Evolutionary conservation across 2,113 vertebrate species (phyloP).

Genomic region (Capreolus pygargus): DNA sequence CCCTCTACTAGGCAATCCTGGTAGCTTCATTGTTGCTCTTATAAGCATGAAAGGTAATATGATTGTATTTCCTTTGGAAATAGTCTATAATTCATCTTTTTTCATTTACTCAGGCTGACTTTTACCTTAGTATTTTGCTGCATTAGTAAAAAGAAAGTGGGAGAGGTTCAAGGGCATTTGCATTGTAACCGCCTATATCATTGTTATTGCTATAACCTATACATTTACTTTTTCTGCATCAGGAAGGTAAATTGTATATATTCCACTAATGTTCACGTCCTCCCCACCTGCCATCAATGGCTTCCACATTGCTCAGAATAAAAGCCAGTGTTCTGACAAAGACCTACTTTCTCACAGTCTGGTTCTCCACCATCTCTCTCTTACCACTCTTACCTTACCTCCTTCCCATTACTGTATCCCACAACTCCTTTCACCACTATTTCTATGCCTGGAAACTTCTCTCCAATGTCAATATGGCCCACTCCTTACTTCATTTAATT

Average conservation of each 20-base stretch:
- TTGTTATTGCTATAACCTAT: background rate
- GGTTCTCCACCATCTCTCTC: background rate
- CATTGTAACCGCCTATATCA: background rate
- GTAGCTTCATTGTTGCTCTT: background rate
- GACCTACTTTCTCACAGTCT: background rate
- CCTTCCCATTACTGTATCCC: background rate
- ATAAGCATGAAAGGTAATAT: background rate
- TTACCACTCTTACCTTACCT: background rate
- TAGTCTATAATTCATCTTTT: background rate
- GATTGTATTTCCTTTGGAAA: conserved; percentile 4
- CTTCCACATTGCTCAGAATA: background rate
- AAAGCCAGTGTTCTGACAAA: background rate
- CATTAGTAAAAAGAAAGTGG: conserved; percentile 4
- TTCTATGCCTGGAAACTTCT: background rate
- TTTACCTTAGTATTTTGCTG: background rate
- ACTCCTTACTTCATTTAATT: background rate
- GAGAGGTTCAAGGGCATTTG: background rate
- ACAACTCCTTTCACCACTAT: background rate
- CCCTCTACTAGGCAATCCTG: background rate
- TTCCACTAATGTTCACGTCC: background rate
- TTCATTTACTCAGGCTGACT: background rate
- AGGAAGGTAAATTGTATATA: background rate
- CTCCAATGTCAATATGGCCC: background rate
- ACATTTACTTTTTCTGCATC: background rate
- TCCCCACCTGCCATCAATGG: background rate